Conservation (phyloP, 2,888 invertebrate species). For the Trisateles emortualis region DNA sequence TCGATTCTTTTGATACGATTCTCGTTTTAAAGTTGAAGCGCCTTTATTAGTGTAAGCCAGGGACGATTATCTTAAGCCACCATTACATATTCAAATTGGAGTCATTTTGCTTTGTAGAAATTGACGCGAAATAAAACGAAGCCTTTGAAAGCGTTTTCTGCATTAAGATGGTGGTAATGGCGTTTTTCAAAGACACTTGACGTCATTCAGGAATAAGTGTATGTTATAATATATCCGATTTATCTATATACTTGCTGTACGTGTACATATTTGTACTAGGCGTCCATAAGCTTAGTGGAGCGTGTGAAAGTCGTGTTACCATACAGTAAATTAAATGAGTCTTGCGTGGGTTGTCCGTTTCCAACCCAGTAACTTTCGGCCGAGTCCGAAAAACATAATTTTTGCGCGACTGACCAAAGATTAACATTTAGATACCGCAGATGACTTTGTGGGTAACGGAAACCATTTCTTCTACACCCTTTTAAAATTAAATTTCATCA, state of each 20-base stretch:
- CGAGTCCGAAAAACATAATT: conserved; percentile 86
- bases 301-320: conserved; percentile 38
- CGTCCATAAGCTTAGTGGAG: conserved; percentile 24
- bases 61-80: conserved; percentile 85
- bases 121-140: conserved; percentile 85
- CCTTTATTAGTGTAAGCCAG: conserved; percentile 87
- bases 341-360: conserved; percentile 65
- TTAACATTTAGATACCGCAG: conserved; percentile 84
- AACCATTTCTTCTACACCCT: conserved; percentile 66
- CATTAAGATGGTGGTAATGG: conserved; percentile 71
- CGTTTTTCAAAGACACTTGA: conserved; percentile 62
- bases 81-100: conserved; percentile 87
- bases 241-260: conserved; percentile 18
- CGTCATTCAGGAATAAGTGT: conserved; percentile 9
- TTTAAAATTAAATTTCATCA: conserved; percentile 54
- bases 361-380: conserved; percentile 68
- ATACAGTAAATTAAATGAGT: conserved; percentile 71
- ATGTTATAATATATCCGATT: conserved; percentile 14
- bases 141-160: conserved; percentile 74
- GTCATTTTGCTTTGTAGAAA: conserved; percentile 85
- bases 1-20: conserved; percentile 85
- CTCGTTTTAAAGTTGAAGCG: conserved; percentile 79
- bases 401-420: conserved; percentile 86
- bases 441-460: conserved; percentile 72
- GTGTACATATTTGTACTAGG: conserved; percentile 12